Conservation (phyloP, 1,140 invertebrate genomes). For the Lordiphosa clarofinis region DNA sequence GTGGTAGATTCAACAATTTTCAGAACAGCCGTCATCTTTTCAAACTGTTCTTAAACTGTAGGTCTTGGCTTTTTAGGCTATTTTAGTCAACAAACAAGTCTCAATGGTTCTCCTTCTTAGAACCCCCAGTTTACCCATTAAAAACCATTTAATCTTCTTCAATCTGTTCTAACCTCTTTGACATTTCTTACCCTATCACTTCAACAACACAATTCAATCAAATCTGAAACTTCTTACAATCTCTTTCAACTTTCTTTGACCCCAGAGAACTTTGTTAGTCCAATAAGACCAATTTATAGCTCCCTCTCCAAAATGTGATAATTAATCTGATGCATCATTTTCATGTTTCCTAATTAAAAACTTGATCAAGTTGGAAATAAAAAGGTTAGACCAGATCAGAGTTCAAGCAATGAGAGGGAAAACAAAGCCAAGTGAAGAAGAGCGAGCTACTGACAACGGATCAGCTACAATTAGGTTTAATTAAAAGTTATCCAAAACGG, state of each 20-base stretch:
- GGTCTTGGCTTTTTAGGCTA: too few species aligned
- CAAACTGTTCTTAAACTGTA: too few species aligned
- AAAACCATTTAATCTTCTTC: not conserved
- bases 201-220: slow-evolving; percentile 32
- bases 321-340: slow-evolving; percentile 46
- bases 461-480: slow-evolving; percentile 65
- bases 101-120: not conserved
- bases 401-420: slow-evolving; percentile 45
- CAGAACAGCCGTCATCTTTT: too few species aligned
- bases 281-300: slow-evolving; percentile 15
- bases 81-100: too few species aligned
- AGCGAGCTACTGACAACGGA: slow-evolving; percentile 26
- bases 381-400: slow-evolving; percentile 31
- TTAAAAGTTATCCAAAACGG: slow-evolving; percentile 72
- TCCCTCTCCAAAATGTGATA: slow-evolving; percentile 4
- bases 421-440: slow-evolving; percentile 27
- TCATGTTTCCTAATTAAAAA: slow-evolving; percentile 58
- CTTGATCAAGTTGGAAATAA: slow-evolving; percentile 8
- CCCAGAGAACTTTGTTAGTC: slow-evolving; percentile 21
- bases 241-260: slow-evolving; percentile 65
- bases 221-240: slow-evolving; percentile 28
- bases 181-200: slow-evolving; percentile 18
- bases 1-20: too few species aligned
- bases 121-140: not conserved
- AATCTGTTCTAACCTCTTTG: slow-evolving; percentile 7